Evolutionary conservation across 2,888 invertebrate species (phyloP).

Genomic region (Cryptops parisi): DNA sequence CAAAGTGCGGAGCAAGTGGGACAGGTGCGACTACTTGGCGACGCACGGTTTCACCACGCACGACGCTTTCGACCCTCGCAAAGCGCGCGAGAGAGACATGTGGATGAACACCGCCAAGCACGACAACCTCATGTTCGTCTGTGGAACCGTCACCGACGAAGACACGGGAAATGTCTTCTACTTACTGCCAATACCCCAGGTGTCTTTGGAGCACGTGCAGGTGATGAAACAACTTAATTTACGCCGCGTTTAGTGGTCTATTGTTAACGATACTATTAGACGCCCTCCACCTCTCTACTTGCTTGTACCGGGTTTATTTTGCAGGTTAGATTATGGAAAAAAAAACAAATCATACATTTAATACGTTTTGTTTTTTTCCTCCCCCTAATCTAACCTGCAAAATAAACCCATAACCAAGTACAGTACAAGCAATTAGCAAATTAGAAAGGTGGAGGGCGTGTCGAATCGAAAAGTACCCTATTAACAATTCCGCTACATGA

Average conservation of each 20-base stretch:
- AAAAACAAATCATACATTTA: no score
- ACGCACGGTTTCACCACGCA: conserved; percentile 18
- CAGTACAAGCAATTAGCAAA: no score
- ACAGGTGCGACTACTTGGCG: conserved; percentile 19
- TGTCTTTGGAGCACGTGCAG: conserved; percentile 25
- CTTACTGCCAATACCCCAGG: conserved; percentile 26
- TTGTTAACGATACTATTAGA: no score
- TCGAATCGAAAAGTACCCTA: no score
- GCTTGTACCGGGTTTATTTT: no score
- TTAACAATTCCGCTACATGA: no score
- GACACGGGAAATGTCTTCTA: conserved; percentile 23
- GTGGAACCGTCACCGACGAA: conserved; percentile 23
- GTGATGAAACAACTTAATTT: conserved; percentile 5
- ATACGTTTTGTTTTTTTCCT: neutral
- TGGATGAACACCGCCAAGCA: conserved; percentile 26
- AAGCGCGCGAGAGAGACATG: conserved; percentile 21
- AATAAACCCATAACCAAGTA: no score
- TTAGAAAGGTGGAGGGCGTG: no score
- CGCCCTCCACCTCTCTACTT: no score
- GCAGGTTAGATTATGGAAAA: no score
- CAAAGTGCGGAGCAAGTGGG: conserved; percentile 17
- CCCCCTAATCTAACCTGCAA: neutral
- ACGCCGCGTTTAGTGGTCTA: neutral
- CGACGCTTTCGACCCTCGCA: conserved; percentile 3
- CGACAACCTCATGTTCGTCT: conserved; percentile 25